Percentiles rank a stretch among this genome's conserved stretches.
phyloP scores from a whole-genome alignment of 92 coral and sea anemone genomes.

The Phymanthus crucifer region DNA sequence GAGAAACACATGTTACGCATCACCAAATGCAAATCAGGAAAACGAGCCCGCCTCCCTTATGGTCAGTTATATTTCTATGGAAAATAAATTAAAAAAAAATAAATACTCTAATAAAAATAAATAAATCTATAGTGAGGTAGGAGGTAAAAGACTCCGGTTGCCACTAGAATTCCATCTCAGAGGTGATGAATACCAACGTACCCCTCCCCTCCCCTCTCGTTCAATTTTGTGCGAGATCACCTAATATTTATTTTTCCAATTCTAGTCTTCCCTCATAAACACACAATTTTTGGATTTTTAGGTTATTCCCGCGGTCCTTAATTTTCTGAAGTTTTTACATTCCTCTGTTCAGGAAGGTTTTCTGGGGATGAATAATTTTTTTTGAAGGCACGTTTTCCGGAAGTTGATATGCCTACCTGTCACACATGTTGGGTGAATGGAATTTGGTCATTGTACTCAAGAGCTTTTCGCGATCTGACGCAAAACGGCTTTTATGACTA shows the following conservation, averaged over 20 bases:
- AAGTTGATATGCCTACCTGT: neutral
- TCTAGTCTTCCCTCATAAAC: no score
- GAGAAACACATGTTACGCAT: conserved; percentile 13
- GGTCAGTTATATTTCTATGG: conserved; percentile 7
- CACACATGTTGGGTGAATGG: neutral
- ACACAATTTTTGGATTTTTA: no score
- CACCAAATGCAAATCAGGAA: conserved; percentile 9
- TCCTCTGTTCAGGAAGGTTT: neutral
- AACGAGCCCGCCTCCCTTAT: conserved; percentile 1
- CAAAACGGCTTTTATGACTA: neutral
- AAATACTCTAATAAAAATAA: neutral
- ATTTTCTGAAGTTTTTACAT: neutral
- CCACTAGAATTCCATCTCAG: no score
- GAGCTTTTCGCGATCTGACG: neutral
- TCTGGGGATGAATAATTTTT: neutral
- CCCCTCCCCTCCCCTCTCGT: no score
- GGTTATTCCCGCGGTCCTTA: no score
- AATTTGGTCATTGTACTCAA: neutral
- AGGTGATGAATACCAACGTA: no score
- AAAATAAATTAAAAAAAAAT: no score
- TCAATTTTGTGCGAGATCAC: no score
- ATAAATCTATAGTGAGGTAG: no score
- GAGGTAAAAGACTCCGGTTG: no score
- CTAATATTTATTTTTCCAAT: no score
- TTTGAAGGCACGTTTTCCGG: neutral